Percentiles rank a stretch among this genome's conserved stretches.
Evolutionary conservation across 35 echinoderm and acorn worm species (phyloP).

Genomic region (Eucidaris tribuloides): DNA sequence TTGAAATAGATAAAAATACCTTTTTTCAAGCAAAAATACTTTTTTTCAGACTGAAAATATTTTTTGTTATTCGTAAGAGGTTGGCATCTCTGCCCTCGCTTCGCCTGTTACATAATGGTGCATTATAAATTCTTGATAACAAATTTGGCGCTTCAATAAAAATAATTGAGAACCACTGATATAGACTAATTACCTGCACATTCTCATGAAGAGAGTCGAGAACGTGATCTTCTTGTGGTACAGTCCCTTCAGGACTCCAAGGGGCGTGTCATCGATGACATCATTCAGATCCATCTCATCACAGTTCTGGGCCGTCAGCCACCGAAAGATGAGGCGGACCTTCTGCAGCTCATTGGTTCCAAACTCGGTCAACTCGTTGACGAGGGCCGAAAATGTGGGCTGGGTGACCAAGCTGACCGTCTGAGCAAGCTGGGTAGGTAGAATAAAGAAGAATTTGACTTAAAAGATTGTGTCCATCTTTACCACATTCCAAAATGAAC

Average conservation of each 20-base stretch:
- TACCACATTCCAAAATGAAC: too few relatives aligned
- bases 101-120: neutral
- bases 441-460: too few relatives aligned
- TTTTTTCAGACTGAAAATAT: too few relatives aligned
- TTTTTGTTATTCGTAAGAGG: too few relatives aligned
- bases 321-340: constrained; percentile 84
- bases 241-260: constrained; percentile 93
- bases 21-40: too few relatives aligned
- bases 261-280: constrained; percentile 95
- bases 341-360: constrained; percentile 84
- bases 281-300: constrained; percentile 97
- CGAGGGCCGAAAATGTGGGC: constrained; percentile 85
- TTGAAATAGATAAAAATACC: too few relatives aligned
- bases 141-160: too few relatives aligned
- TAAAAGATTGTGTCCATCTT: too few relatives aligned
- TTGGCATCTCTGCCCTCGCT: too few relatives aligned
- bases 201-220: constrained; percentile 96
- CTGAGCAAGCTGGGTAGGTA: constrained; percentile 75
- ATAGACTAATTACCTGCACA: constrained; percentile 81
- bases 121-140: too few relatives aligned
- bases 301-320: constrained; percentile 99
- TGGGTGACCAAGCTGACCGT: constrained; percentile 88
- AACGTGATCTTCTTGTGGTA: constrained; percentile 96
- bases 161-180: too few relatives aligned
- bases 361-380: constrained; percentile 73